phyloP scores from a whole-genome alignment of 2,797 vertebrate species.

The Pangasius krempfi region DNA sequence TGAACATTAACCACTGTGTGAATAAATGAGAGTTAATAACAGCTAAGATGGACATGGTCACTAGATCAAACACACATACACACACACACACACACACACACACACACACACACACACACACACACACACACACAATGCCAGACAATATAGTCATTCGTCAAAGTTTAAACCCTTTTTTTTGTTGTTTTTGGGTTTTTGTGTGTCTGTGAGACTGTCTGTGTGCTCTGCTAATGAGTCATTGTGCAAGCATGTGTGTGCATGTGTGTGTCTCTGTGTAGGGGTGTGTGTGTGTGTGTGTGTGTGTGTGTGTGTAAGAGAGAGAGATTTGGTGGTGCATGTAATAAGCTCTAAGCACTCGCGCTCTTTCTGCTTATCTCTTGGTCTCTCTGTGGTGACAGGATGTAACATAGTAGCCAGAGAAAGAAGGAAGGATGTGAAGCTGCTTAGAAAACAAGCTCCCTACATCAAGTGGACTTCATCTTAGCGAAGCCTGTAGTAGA shows the following conservation, averaged over 20 bases:
- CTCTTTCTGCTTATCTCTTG: neutral
- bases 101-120: neutral
- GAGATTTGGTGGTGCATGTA: conserved; percentile 26
- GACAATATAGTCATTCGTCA: neutral
- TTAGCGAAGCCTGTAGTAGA: neutral
- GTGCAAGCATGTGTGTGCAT: conserved; percentile 8
- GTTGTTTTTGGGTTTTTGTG: neutral
- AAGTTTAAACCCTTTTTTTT: conserved; percentile 7
- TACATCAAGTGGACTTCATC: neutral
- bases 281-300: conserved; percentile 1
- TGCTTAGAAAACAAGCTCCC: neutral
- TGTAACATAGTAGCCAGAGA: neutral
- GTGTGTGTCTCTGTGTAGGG: conserved; percentile 22
- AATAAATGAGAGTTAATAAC: conserved; percentile 7
- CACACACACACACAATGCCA: neutral
- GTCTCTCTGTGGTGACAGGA: conserved; percentile 2
- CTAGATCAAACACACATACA: neutral
- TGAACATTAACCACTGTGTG: conserved; percentile 10
- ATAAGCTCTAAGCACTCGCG: neutral
- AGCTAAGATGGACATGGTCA: neutral
- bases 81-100: neutral
- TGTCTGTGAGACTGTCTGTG: neutral
- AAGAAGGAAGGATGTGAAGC: neutral
- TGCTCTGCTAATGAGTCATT: conserved; percentile 10
- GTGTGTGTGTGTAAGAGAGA: neutral